phyloP scores from a whole-genome alignment of 2,797 vertebrate species.

The Remorina albescens region DNA sequence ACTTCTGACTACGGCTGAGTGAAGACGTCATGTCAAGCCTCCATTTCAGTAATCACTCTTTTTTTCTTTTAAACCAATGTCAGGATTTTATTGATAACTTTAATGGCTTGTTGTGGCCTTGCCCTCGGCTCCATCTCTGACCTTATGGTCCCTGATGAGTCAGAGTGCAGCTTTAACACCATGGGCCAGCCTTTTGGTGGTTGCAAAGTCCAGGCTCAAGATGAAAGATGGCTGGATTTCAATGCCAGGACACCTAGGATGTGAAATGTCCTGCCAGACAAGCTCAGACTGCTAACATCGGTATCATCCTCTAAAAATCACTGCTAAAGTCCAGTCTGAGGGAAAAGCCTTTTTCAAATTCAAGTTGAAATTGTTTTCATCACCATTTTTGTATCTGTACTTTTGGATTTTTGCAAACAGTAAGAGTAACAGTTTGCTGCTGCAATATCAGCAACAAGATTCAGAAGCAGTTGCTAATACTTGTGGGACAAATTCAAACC shows the following conservation, averaged over 20 bases:
- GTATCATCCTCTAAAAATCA: slow-evolving; percentile 24
- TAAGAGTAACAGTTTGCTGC: neutral
- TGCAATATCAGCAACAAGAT: neutral
- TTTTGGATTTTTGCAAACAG: neutral
- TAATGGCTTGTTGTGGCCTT: slow-evolving; percentile 41
- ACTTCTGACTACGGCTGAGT: neutral
- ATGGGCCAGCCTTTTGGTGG: slow-evolving; percentile 48
- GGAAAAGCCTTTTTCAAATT: slow-evolving; percentile 11
- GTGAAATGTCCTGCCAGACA: slow-evolving; percentile 49
- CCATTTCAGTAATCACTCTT: slow-evolving; percentile 16
- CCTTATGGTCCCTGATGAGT: slow-evolving; percentile 59
- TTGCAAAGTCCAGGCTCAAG: slow-evolving; percentile 57
- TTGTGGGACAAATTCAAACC: slow-evolving; percentile 16
- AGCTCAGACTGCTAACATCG: slow-evolving; percentile 45
- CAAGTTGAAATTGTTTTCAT: neutral
- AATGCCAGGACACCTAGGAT: slow-evolving; percentile 58
- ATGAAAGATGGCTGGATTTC: slow-evolving; percentile 68
- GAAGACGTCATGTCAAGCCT: slow-evolving; percentile 2
- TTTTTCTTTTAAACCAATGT: slow-evolving; percentile 33
- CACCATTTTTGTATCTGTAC: slow-evolving; percentile 14
- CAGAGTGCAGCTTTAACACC: slow-evolving; percentile 52
- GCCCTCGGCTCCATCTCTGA: slow-evolving; percentile 54
- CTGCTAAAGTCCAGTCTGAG: slow-evolving; percentile 6
- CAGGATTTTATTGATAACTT: slow-evolving; percentile 53
- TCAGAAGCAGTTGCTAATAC: neutral